Evolutionary conservation across 2,888 invertebrate species (phyloP), one percentile per base, ranked within the genome.

Genomic region (Bhutanitis thaidina): DNA sequence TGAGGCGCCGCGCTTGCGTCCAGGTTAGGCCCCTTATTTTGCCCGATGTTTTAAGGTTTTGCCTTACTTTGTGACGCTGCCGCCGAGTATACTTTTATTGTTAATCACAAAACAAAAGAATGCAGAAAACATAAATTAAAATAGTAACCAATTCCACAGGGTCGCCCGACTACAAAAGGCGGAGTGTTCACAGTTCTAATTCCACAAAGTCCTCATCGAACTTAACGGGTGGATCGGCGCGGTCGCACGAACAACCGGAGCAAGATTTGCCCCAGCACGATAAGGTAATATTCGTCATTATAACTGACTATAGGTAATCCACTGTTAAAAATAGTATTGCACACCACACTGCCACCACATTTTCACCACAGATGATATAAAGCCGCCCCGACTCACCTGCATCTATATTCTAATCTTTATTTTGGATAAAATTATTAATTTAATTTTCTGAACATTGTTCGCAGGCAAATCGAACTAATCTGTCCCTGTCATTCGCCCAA

Each of bases 401-500:
- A n/a, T n/a, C n/a, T n/a, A n/a, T n/a, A n/a, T n/a, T n/a, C n/a
- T n/a, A n/a, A n/a, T n/a, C n/a, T n/a, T n/a, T n/a, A n/a, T n/a
- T n/a, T n/a, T 20, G 20, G 20, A 3, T 20, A 20, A 3, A 2
- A 3, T 5, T 20, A 3, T 20, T 20, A 3, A 3, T 20, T 20
- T 3, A 3, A 20, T 20, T 20, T 8, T 27, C 27, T 27, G 2
- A 5, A 20, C 8, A 7, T 27, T 27, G 1, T 34, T 34, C n/a
- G 8, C 72, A 86, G 83, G 55, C 77, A n/a, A 77, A 65, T 59
- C 74, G 81, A 9, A 66, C 80, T 35, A 75, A 80, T 62, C 88
- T 93, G 55, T 94, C 94, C 10, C 91, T 97, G 69, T 96, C 97
- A 43, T 98, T 97, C 82, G 97, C 97, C 1, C 97, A 97, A 80